Evolutionary conservation across 2,113 vertebrate species (phyloP).

Genomic region (Bujurquina vittata): DNA sequence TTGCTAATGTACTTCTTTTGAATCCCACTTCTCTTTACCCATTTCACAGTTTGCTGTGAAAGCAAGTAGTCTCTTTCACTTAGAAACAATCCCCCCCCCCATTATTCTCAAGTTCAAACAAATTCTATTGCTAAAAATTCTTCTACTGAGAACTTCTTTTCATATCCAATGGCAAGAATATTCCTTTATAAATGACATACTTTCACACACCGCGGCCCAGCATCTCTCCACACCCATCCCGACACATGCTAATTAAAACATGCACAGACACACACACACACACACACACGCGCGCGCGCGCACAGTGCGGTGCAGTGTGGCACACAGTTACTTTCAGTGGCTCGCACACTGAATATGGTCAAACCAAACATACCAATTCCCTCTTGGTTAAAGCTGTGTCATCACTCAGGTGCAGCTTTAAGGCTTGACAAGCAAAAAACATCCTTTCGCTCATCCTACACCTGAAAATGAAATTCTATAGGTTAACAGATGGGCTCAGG

Average conservation of each 20-base stretch:
- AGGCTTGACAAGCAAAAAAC: constrained; percentile 88
- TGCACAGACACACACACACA: not conserved
- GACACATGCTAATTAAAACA: constrained; percentile 13
- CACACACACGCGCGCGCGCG: too few relatives aligned
- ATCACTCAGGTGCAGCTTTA: constrained; percentile 88
- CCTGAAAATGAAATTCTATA: constrained; percentile 70
- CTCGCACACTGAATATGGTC: not conserved
- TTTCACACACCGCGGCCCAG: constrained; percentile 29
- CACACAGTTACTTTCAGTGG: not conserved
- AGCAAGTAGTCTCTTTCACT: not conserved
- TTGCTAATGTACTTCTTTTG: not conserved
- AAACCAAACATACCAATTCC: constrained; percentile 87
- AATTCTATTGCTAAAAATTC: constrained; percentile 27
- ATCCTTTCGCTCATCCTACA: constrained; percentile 91
- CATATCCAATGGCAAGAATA: not conserved
- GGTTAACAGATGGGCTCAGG: not conserved
- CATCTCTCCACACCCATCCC: constrained; percentile 12
- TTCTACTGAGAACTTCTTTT: constrained; percentile 23
- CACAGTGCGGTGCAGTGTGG: too few relatives aligned
- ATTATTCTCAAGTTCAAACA: constrained; percentile 1
- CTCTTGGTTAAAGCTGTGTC: constrained; percentile 84
- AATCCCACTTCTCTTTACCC: not conserved
- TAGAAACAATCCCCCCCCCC: not conserved
- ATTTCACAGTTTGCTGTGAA: not conserved
- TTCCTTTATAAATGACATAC: constrained; percentile 23